Base-by-base conservation (phyloP, 1,140 invertebrate genomes). In the Microplitis demolitor region DNA sequence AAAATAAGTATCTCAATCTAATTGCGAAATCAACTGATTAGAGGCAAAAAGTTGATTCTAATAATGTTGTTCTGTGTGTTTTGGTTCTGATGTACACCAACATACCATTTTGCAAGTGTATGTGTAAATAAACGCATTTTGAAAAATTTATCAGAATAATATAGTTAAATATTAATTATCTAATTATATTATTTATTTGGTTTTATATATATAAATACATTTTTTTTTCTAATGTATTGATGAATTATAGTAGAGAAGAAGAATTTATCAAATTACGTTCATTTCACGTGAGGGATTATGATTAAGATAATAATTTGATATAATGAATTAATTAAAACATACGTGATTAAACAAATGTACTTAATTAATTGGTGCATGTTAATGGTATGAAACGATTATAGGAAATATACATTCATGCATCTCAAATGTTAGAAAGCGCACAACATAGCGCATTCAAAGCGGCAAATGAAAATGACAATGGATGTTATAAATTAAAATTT, bases 31-130 rank as follows among this genome's bases (percentile, higher is more conserved):
- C 69, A 72, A 79, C 75, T 76, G 69, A 76, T 79, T 71, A 75
- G 51, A 77, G 58, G 60, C 72, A 77, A 80, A 78, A 82, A 81
- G 77, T 74, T 76, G 76, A 84, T 81, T 83, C 69, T 80, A 80
- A 82, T 79, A 80, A 80, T 84, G 80, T 82, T 79, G 83, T 78
- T 82, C 80, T 85, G 86, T 87, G 83, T 86, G 83, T 78, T 82
- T 67, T 69, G 34, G 39, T 77, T 83, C 76, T 86, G 78, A 85
- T 87, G 86, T 87, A 87, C 86, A 87, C 86, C 86, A 87, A 87
- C 86, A 87, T 87, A 87, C 86, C 86, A 87, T 87, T 87, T 83
- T 86, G 85, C 84, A 86, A 84, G 84, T 86, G 85, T 86, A 77
- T 81, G 78, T 78, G 71, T 67, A 74, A 76, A 78, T 66, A 74